A percentile compares a stretch with the other conserved stretches of the same genome.
Evolutionary conservation across 2,797 vertebrate species (phyloP).

Genomic region (Nannoperca australis): DNA sequence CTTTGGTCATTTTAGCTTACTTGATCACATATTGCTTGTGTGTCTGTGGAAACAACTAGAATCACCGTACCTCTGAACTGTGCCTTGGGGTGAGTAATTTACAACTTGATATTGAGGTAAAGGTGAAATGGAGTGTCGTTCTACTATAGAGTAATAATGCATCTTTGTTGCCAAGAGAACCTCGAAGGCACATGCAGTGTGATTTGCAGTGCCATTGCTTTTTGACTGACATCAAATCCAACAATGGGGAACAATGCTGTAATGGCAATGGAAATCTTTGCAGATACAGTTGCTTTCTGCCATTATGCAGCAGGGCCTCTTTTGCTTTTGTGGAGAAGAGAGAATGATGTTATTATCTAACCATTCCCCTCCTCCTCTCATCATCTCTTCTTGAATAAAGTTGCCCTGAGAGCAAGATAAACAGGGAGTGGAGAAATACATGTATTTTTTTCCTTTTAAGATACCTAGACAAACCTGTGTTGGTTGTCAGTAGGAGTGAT

Average conservation of each 20-base stretch:
- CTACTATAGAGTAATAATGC: slow-evolving; percentile 47
- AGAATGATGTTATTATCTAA: slow-evolving; percentile 78
- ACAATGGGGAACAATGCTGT: slow-evolving; percentile 73
- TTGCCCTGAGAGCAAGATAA: slow-evolving; percentile 66
- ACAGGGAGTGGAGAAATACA: slow-evolving; percentile 40
- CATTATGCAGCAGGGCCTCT: slow-evolving; percentile 77
- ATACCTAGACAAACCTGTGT: slow-evolving; percentile 51
- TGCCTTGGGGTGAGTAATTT: slow-evolving; percentile 20
- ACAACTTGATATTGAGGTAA: slow-evolving; percentile 24
- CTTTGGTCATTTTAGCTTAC: neutral
- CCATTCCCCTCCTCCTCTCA: slow-evolving; percentile 61
- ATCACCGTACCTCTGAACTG: neutral
- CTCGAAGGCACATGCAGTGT: slow-evolving; percentile 44
- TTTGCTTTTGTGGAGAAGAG: slow-evolving; percentile 75
- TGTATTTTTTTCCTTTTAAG: slow-evolving; percentile 28
- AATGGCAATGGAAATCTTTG: slow-evolving; percentile 80
- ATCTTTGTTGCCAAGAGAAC: slow-evolving; percentile 40
- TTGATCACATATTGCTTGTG: neutral
- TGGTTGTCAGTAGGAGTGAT: slow-evolving; percentile 48
- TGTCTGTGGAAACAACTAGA: neutral
- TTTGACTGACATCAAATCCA: slow-evolving; percentile 75
- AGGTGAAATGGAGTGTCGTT: slow-evolving; percentile 29
- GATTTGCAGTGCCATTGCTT: slow-evolving; percentile 56
- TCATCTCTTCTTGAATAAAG: slow-evolving; percentile 74
- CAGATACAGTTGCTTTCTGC: slow-evolving; percentile 75